phyloP scores from a whole-genome alignment of 1,140 invertebrate species.

The Penaeus japonicus region DNA sequence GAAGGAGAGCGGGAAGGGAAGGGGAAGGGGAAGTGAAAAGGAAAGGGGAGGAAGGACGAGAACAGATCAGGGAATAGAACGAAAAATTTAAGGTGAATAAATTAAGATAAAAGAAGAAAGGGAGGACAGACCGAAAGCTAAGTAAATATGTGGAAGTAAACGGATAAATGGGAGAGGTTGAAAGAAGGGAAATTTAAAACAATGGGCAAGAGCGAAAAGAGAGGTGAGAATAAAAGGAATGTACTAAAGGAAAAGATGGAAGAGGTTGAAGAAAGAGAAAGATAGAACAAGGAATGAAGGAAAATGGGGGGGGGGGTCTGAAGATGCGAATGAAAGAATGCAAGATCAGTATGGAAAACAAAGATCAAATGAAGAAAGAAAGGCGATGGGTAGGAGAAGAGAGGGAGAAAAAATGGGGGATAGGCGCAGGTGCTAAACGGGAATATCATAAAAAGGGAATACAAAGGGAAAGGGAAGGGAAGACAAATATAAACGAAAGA shows the following conservation, averaged over 20 bases:
- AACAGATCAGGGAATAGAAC: no score
- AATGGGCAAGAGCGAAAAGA: not conserved
- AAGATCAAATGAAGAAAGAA: not conserved
- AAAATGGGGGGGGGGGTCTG: not conserved
- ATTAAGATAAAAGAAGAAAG: no score
- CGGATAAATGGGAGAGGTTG: not conserved
- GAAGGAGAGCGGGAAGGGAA: not conserved
- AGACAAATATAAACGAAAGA: no score
- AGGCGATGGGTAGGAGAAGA: not conserved
- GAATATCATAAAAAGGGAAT: no score
- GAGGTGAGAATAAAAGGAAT: no score
- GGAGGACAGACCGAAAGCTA: not conserved
- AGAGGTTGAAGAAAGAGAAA: not conserved
- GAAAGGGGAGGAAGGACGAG: not conserved
- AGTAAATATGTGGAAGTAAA: not conserved
- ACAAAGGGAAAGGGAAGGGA: no score
- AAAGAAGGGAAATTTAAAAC: not conserved
- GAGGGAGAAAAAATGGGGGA: not conserved
- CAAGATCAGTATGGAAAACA: not conserved
- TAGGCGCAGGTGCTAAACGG: not conserved
- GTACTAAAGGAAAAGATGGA: not conserved
- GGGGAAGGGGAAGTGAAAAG: not conserved
- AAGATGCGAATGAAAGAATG: not conserved
- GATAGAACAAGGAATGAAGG: not conserved
- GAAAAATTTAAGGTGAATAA: no score